Evolutionary conservation across 2,888 invertebrate species (phyloP), one percentile per base, ranked within the genome.

Genomic region (Callosobruchus maculatus): DNA sequence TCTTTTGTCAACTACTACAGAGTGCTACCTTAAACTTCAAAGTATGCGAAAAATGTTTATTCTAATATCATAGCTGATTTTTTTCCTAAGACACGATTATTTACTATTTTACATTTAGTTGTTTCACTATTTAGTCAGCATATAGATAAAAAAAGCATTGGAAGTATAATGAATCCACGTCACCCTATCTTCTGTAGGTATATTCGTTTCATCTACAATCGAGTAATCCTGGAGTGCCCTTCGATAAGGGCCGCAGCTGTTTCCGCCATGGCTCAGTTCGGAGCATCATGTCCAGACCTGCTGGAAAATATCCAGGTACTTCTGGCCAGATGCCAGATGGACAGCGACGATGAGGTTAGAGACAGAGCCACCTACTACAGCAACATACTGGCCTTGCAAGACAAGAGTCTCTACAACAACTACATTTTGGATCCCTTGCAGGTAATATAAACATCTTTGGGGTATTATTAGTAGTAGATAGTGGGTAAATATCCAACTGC

Each of bases 351-450:
- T 87, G 99, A 99, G 89, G 98, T 99, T 0, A 90, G 99, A 49
- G 99, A 99, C 87, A 90, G 99, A 68, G 99, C 99, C 13, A 97
- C 99, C 0, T 98, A 97, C 86, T 99, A 98, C 88, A 93, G 95
- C 83, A 92, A 93, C 67, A 93, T 99, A 78, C 89, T 99, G 22
- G 91, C 92, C 77, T 90, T 91, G 0, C 90, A 90, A 70, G 93
- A 94, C 81, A 89, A 90, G 73, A 89, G 92, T 70, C 86, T 96
- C 21, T 93, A 93, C 80, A 93, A 93, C 79, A 93, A 93, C 83
- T 96, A 93, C 85, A 94, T 95, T 30, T 89, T 93, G 71, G 93
- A 94, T 81, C 90, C 92, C 0, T 89, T 92, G 2, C 92, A 92
- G 87, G 89, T 89, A 79, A 49, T n/a, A n/a, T n/a, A n/a, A n/a